phyloP scores from a whole-genome alignment of 2,888 invertebrate genomes.

The Drosophila atripex region DNA sequence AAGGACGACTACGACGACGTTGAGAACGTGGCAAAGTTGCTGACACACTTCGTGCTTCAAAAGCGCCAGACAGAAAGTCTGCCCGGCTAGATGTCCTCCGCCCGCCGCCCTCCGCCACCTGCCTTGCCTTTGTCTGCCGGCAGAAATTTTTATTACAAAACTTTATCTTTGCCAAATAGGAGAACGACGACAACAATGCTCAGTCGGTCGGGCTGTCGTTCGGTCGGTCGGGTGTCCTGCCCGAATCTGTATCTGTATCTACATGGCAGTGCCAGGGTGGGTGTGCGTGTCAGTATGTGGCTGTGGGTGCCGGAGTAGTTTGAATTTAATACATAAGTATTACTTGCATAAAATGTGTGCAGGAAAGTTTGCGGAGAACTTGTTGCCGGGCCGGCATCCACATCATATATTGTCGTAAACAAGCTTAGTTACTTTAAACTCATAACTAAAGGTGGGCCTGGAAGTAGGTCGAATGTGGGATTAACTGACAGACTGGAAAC shows the following conservation, averaged over 20 bases:
- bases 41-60: slow-evolving; percentile 75
- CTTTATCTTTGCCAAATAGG: slow-evolving; percentile 79
- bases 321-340: slow-evolving; percentile 63
- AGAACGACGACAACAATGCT: slow-evolving; percentile 56
- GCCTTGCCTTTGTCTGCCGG: slow-evolving; percentile 52
- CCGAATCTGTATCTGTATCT: slow-evolving; percentile 6
- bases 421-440: not conserved
- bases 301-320: slow-evolving; percentile 59
- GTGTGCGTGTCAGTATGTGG: not conserved
- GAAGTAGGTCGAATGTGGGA: too few relatives aligned
- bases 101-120: slow-evolving; percentile 19
- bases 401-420: not conserved
- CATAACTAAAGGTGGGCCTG: not conserved
- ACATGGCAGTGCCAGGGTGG: slow-evolving; percentile 19
- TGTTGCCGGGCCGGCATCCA: slow-evolving; percentile 48
- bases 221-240: slow-evolving; percentile 13
- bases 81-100: slow-evolving; percentile 44
- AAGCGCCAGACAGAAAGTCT: slow-evolving; percentile 75
- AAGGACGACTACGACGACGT: slow-evolving; percentile 70
- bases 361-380: slow-evolving; percentile 41
- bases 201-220: slow-evolving; percentile 11
- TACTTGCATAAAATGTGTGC: slow-evolving; percentile 73
- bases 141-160: slow-evolving; percentile 80
- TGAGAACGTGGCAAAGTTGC: slow-evolving; percentile 75
- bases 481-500: too few relatives aligned